Conservation (phyloP, 2,113 vertebrate genomes). For the Hydropotes inermis region DNA sequence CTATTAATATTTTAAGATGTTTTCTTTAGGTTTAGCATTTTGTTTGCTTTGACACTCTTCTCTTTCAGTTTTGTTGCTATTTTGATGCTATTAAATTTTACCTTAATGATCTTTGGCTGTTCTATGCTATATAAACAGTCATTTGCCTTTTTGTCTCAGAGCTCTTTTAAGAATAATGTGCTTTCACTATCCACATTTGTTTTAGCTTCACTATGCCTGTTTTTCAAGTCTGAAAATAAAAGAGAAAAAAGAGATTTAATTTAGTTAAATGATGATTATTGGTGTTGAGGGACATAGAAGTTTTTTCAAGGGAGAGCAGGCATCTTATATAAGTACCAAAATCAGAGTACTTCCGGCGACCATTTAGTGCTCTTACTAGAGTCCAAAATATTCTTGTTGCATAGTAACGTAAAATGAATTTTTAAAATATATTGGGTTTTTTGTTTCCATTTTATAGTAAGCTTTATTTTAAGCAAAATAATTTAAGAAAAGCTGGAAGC, state of each 20-base stretch:
- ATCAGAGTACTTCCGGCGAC: background rate
- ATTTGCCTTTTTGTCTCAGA: background rate
- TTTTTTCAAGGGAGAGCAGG: background rate
- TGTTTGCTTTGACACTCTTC: background rate
- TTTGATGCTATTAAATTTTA: background rate
- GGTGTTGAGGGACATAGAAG: background rate
- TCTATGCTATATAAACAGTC: background rate
- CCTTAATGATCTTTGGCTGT: background rate
- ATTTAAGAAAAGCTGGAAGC: background rate
- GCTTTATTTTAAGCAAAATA: background rate
- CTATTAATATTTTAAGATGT: background rate
- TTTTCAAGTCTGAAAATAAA: slow-evolving; percentile 16
- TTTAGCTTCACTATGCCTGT: background rate
- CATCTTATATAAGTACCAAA: background rate
- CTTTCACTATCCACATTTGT: background rate
- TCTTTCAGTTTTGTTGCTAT: slow-evolving; percentile 17
- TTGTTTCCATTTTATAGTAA: background rate
- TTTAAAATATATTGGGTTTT: background rate
- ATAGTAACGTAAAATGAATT: background rate
- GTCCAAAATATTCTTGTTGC: background rate
- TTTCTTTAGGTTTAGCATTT: background rate
- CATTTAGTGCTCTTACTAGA: background rate
- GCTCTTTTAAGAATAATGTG: background rate
- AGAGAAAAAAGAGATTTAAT: background rate
- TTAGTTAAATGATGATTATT: background rate